Evolutionary conservation across 2,113 vertebrate species (phyloP).

Genomic region (Lathamus discolor): DNA sequence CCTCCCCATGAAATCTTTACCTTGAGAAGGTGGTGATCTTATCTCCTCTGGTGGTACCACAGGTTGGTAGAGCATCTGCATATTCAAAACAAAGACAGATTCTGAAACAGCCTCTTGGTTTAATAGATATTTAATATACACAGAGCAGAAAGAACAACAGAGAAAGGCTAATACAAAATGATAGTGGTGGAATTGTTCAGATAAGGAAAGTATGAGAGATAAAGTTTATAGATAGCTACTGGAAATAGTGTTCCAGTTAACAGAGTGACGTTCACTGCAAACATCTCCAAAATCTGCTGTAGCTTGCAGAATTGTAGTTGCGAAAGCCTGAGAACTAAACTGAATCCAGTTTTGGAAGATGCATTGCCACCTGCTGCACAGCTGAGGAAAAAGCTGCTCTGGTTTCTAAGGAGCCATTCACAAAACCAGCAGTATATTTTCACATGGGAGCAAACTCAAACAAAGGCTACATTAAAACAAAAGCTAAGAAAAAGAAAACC

Average conservation of each 20-base stretch:
- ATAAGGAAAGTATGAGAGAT: background rate
- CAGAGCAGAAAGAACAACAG: background rate
- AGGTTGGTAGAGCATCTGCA: constrained; percentile 80
- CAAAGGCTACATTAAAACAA: background rate
- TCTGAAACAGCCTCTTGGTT: background rate
- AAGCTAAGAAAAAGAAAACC: background rate
- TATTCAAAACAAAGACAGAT: background rate
- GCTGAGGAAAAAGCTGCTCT: background rate
- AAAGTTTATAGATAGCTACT: background rate
- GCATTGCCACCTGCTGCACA: constrained; percentile 17
- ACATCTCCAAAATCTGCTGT: background rate
- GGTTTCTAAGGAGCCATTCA: background rate
- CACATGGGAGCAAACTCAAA: background rate
- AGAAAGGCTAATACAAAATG: background rate
- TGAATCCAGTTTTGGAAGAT: background rate
- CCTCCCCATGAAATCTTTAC: constrained; percentile 55
- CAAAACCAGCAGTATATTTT: background rate
- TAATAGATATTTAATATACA: background rate
- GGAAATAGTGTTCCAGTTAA: background rate
- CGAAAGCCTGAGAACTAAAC: background rate
- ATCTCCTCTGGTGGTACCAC: constrained; percentile 73
- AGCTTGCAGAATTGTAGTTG: background rate
- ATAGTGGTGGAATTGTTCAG: background rate
- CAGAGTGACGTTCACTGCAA: background rate
- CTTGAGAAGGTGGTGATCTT: constrained; percentile 73